Percentiles rank a stretch among this genome's conserved stretches.
Evolutionary conservation across 35 echinoderm and acorn worm genomes (phyloP).

Genomic region (Lytechinus variegatus): DNA sequence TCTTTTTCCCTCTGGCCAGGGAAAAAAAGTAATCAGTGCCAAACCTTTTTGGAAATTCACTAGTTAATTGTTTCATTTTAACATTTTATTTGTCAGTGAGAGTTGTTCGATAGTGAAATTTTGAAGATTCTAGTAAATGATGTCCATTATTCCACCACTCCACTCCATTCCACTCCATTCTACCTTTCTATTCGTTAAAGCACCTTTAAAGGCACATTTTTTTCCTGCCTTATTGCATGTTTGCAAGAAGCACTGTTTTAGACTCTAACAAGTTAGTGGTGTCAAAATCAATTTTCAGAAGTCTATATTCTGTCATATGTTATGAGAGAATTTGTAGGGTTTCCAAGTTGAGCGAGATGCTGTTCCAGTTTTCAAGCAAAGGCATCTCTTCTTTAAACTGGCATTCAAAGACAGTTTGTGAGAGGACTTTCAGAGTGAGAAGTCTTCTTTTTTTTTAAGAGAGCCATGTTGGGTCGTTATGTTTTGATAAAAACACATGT

Average conservation of each 20-base stretch:
- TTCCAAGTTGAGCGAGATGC: background rate
- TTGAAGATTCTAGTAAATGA: too few species aligned
- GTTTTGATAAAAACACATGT: constrained; percentile 5
- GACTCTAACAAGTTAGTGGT: background rate
- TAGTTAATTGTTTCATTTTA: too few species aligned
- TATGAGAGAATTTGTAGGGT: background rate
- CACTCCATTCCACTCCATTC: background rate
- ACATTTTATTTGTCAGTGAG: too few species aligned
- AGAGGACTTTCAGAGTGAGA: background rate
- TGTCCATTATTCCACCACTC: too few species aligned
- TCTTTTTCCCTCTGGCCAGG: too few species aligned
- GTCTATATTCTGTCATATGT: background rate
- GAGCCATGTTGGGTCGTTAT: background rate
- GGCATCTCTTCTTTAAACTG: background rate
- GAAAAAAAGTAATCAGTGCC: too few species aligned
- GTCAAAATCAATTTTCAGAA: background rate
- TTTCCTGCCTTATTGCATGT: background rate
- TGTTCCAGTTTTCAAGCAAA: background rate
- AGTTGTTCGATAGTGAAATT: too few species aligned
- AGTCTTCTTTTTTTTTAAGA: background rate
- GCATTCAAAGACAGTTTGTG: background rate
- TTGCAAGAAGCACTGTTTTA: background rate
- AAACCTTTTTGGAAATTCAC: too few species aligned
- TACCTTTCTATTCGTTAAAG: background rate
- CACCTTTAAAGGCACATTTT: background rate